Evolutionary conservation across 2,113 vertebrate genomes (phyloP).

Genomic region (Passer domesticus): DNA sequence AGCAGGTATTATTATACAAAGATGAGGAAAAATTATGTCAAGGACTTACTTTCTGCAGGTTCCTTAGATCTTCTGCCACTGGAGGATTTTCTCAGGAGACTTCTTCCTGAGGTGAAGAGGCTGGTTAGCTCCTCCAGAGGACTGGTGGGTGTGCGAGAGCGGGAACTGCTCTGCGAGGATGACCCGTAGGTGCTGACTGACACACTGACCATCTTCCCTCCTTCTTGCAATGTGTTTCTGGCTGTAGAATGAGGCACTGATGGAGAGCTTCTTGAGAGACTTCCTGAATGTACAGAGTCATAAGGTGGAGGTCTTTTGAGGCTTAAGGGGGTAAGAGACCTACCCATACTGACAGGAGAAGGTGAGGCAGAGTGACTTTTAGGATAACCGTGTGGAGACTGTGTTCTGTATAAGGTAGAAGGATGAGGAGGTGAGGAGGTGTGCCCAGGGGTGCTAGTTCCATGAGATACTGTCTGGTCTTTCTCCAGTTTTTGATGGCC

Average conservation of each 20-base stretch:
- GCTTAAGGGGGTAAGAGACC: conserved; percentile 89
- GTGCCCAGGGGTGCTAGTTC: conserved; percentile 80
- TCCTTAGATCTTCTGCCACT: conserved; percentile 86
- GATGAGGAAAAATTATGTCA: background rate
- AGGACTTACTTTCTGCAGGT: conserved; percentile 86
- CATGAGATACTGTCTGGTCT: conserved; percentile 80
- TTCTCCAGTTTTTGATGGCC: conserved; percentile 83
- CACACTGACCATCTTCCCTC: conserved; percentile 82
- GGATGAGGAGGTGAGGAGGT: conserved; percentile 90
- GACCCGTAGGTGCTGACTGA: conserved; percentile 80
- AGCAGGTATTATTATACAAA: background rate
- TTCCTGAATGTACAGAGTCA: conserved; percentile 86
- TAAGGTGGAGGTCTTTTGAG: conserved; percentile 95
- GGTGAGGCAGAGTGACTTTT: conserved; percentile 93
- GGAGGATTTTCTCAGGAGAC: conserved; percentile 85
- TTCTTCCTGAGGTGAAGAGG: conserved; percentile 86
- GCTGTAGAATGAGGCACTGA: conserved; percentile 84
- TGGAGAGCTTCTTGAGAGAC: conserved; percentile 88
- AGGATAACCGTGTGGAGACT: conserved; percentile 87
- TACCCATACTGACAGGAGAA: conserved; percentile 91
- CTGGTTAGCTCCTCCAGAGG: conserved; percentile 90
- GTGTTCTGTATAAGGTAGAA: conserved; percentile 87
- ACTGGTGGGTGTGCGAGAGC: conserved; percentile 91
- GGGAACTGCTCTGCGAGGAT: conserved; percentile 82
- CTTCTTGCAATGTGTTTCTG: conserved; percentile 86